Evolutionary conservation across 2,797 vertebrate genomes (phyloP), one percentile per base, ranked within the genome.

Genomic region (Parambassis ranga): DNA sequence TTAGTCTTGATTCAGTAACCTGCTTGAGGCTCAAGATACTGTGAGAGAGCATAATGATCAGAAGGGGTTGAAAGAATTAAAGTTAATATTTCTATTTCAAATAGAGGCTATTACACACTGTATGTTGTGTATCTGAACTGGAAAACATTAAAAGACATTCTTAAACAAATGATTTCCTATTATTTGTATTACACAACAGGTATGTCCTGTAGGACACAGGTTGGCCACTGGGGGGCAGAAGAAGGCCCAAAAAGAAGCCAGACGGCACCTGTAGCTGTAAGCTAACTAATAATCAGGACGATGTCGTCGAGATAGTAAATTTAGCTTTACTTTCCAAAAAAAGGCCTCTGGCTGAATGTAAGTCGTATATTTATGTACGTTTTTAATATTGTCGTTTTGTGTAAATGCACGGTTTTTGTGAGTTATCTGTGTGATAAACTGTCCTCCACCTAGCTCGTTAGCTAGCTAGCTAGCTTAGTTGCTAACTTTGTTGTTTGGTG

Each of bases 21-120:
- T 84, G 88, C 88, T 89, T 87, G 80, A 87, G 84, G 89, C 85
- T 91, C 75, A 79, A 89, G 84, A 87, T 77, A 80, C 83, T 85
- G 84, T 81, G 82, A 87, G 87, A 77, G 81, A 86, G 84, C 77
- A 83, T 83, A 78, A 80, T 75, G 89, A 90, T 82, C 71, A 76
- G 85, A 77, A 82, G 63, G 83, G 76, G 78, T 89, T 88, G 82
- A 84, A 86, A 84, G 79, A 89, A 81, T 81, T 84, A 77, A 89
- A 91, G 79, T 91, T 89, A 88, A 91, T 90, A 92, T 93, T 93
- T 94, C 92, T 93, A 92, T 93, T 93, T 92, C 90, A 91, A 92
- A 93, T 93, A 92, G 91, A 92, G 90, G 90, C 88, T 93, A 92
- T 91, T 93, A 92, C 91, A 93, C 93, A 93, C 92, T 93, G 91